phyloP scores from a whole-genome alignment of 2,888 invertebrate genomes.

The Gortyna flavago region DNA sequence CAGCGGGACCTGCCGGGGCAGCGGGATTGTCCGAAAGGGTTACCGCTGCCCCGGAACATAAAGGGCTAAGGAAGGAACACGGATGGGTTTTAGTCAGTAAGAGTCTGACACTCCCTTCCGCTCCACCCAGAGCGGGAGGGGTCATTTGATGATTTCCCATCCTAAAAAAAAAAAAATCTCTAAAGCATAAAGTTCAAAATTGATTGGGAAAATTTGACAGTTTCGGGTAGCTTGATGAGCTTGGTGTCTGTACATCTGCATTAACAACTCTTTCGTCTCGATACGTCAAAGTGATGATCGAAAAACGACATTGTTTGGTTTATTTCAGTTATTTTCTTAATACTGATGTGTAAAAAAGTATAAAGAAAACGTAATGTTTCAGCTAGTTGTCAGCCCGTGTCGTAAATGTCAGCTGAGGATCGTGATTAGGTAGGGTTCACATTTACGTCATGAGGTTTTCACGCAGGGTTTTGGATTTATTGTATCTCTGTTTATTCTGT shows the following conservation, averaged over 20 bases:
- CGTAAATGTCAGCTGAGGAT: constrained; percentile 39
- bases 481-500: constrained; percentile 47
- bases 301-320: constrained; percentile 17
- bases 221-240: too few relatives aligned
- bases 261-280: constrained; percentile 16
- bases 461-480: constrained; percentile 28
- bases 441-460: constrained; percentile 41
- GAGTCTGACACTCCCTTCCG: too few relatives aligned
- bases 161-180: too few relatives aligned
- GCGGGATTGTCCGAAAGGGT: too few relatives aligned
- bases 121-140: too few relatives aligned
- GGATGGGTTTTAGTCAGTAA: too few relatives aligned
- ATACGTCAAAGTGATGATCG: constrained; percentile 23
- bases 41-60: too few relatives aligned
- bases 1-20: too few relatives aligned
- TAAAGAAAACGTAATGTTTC: constrained; percentile 35
- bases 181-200: too few relatives aligned
- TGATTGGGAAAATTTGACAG: too few relatives aligned
- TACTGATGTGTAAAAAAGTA: constrained; percentile 16
- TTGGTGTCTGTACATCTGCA: not conserved
- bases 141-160: too few relatives aligned
- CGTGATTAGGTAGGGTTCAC: constrained; percentile 37
- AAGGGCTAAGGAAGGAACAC: too few relatives aligned
- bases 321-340: constrained; percentile 43
- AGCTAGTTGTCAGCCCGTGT: constrained; percentile 23